Base-by-base conservation (phyloP, 2,888 invertebrate species). In the Ochropleura plecta region DNA sequence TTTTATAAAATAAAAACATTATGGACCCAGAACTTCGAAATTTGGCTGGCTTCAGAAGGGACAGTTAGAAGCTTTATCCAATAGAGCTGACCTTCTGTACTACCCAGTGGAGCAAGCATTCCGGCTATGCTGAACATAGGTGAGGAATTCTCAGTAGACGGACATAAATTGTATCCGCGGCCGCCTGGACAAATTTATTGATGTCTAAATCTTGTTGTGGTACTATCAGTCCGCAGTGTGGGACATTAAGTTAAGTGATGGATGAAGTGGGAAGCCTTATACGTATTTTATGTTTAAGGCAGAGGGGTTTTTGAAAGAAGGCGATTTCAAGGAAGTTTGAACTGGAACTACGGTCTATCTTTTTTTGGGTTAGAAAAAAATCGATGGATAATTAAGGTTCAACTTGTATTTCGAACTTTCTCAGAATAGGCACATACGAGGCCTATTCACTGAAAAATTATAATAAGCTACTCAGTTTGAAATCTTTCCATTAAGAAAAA, bases 141-240 rank as follows among this genome's bases (percentile, higher is more conserved):
- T 84, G 86, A 70, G 84, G 76, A 86, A 88, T 88, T 82, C 86
- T 80, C 78, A 69, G 67, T 60, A 78, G 84, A 86, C 78, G 55
- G n/a, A 71, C 72, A 87, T 84, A 83, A 87, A 86, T 84, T 78
- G 71, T 69, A 68, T 62, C 72, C 81, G 86, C 73, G 69, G 81
- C 79, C 78, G 77, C 70, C 76, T 69, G 68, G 57, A 71, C 40
- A 69, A 88, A 88, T 88, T 88, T 88, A 88, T 88, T 81, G 87
- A 83, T 72, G 76, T 76, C 83, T 88, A 88, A 86, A 88, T 88
- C 88, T 88, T 88, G 70, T 65, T 87, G 88, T 63, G 87, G 86
- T 83, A 78, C 87, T 75, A 86, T 86, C 87, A 81, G 69, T 84
- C 78, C 77, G 42, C 59, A 46, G 20, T 73, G 77, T 79, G 77